phyloP scores from a whole-genome alignment of 1,140 invertebrate genomes.

The Sarcophaga bullata region DNA sequence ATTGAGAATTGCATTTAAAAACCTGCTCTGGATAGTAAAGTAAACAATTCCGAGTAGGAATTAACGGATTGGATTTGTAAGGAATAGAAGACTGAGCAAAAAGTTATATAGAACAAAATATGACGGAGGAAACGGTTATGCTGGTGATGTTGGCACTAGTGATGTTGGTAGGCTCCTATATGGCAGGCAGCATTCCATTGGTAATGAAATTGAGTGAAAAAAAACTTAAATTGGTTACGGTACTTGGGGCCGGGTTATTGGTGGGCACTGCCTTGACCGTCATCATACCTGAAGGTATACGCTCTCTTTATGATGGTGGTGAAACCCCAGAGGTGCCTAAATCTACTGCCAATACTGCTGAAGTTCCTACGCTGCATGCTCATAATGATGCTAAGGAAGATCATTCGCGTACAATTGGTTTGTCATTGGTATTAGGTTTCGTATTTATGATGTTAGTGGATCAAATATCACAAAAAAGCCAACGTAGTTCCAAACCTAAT shows the following conservation, averaged over 20 bases:
- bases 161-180: constrained; percentile 95
- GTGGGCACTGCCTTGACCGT: constrained; percentile 97
- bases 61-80: background rate
- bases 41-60: background rate
- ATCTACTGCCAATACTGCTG: constrained; percentile 49
- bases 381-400: constrained; percentile 53
- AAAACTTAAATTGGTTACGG: constrained; percentile 91
- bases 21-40: background rate
- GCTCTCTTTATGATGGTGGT: constrained; percentile 75
- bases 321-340: constrained; percentile 47
- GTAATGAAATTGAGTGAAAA: constrained; percentile 95
- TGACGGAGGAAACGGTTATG: constrained; percentile 79
- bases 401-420: constrained; percentile 72
- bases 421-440: constrained; percentile 79
- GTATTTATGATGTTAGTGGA: constrained; percentile 98
- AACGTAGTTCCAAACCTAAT: constrained; percentile 70
- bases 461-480: constrained; percentile 76
- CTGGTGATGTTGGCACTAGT: constrained; percentile 84
- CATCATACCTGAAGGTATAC: constrained; percentile 98
- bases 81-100: background rate
- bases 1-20: background rate
- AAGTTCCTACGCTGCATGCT: background rate
- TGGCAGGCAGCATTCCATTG: constrained; percentile 92
- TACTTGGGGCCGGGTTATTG: constrained; percentile 96
- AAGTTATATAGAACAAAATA: constrained; percentile 37